Evolutionary conservation across 2,888 invertebrate species (phyloP), one percentile per base, ranked within the genome.

Genomic region (Marasmarcha lunaedactyla): DNA sequence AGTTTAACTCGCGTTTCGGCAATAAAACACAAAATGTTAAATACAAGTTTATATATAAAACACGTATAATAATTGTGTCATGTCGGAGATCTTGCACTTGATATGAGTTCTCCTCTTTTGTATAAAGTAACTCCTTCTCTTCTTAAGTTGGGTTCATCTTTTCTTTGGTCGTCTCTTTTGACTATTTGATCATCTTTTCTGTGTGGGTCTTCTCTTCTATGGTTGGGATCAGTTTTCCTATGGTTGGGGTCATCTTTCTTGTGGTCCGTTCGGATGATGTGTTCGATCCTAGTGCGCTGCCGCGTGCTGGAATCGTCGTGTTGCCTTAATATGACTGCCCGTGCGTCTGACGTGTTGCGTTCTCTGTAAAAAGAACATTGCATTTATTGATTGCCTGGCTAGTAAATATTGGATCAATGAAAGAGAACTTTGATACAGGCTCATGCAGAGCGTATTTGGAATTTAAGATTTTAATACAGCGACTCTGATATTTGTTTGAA

Each of bases 51-150:
- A 78, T 77, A 69, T 77, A 76, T 73, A 72, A 77, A 76, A 62
- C 63, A 63, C 48, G 56, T 57, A 58, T 56, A 57, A 43, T 51
- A 45, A 52, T 55, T 56, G 43, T 57, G 74, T 81, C 81, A 79
- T 62, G 77, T 68, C 42, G 63, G 71, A 38, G 69, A 59, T 37
- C 85, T 88, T 44, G 91, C 91, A 71, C 93, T 93, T 34, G 93
- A 91, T 56, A 94, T 93, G 42, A 93, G 78, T 70, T 93, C 93
- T 44, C 91, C 87, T 46, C 93, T 79, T 71, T 93, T 93, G 86
- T 92, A 93, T 13, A 91, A 87, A 39, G 87, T 86, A 44, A 79
- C 73, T 45, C 49, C 53, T 41, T 51, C 46, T 37, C 43, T 42
- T 30, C 30, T 30, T 20, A 20, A 3, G 7, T 20, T 20, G 3